phyloP scores from a whole-genome alignment of 2,888 invertebrate species.

The Drosophila suboccidentalis region DNA sequence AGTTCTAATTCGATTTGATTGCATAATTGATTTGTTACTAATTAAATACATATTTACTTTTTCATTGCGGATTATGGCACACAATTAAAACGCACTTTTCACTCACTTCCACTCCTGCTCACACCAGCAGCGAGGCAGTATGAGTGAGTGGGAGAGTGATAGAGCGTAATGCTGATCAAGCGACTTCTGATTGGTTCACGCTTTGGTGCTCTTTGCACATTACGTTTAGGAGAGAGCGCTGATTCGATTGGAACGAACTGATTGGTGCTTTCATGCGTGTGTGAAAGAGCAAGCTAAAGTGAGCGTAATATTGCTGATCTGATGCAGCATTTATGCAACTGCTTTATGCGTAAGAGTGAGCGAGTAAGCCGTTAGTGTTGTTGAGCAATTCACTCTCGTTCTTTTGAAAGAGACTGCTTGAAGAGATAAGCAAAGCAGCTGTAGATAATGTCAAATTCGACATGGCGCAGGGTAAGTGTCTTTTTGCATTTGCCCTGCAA shows the following conservation, averaged over 20 bases:
- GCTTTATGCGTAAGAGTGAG: neutral
- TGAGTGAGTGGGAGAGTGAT: neutral
- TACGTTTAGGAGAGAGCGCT: neutral
- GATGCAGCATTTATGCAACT: too few species aligned
- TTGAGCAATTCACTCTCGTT: neutral
- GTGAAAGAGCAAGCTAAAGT: too few species aligned
- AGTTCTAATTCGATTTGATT: constrained; percentile 13
- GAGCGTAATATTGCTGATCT: neutral
- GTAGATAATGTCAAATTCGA: neutral
- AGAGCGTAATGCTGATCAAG: neutral
- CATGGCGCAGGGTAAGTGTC: too few species aligned
- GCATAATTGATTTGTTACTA: constrained; percentile 15
- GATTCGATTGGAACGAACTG: neutral
- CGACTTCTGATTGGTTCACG: neutral
- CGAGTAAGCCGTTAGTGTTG: neutral
- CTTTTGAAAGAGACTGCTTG: neutral
- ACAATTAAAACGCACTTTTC: constrained; percentile 9
- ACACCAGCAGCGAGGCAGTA: neutral
- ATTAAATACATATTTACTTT: constrained; percentile 6
- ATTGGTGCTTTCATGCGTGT: neutral
- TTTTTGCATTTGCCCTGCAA: neutral
- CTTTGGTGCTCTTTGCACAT: neutral
- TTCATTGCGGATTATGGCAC: constrained; percentile 1
- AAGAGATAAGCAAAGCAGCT: neutral
- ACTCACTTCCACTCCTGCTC: neutral